A percentile compares a stretch with the other conserved stretches of the same genome.
These are phyloP conservation scores for Watsonalla binaria DNA, from an alignment of 2,888 invertebrate genomes.

Conservation along the genomic window DNA sequence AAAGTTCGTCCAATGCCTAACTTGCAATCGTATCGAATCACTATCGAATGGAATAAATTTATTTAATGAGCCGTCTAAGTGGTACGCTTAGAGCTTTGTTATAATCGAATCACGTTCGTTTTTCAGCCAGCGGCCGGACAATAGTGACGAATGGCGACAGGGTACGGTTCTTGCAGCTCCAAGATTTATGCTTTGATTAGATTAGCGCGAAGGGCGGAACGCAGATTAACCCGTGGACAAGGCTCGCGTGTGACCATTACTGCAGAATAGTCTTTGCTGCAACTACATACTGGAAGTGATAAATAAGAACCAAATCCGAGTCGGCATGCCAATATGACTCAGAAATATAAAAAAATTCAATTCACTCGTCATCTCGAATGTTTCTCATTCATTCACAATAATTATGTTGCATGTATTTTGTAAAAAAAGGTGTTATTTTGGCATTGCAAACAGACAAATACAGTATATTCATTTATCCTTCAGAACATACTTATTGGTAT, in stretches of 20 bases:
- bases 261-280: conserved; percentile 40
- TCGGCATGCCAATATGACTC: not conserved
- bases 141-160: conserved; percentile 58
- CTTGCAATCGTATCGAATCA: conserved; percentile 68
- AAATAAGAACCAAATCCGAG: conserved; percentile 34
- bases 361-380: no score
- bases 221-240: conserved; percentile 31
- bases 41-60: conserved; percentile 60
- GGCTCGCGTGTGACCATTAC: conserved; percentile 50
- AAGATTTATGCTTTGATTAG: conserved; percentile 48
- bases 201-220: conserved; percentile 57
- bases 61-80: conserved; percentile 67
- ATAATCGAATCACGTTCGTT: conserved; percentile 69
- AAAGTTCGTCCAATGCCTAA: conserved; percentile 44
- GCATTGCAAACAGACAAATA: no score
- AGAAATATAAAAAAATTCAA: no score
- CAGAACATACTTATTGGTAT: no score
- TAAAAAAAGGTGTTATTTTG: no score
- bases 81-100: conserved; percentile 58
- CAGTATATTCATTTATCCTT: no score
- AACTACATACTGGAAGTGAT: conserved; percentile 25
- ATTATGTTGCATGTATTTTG: no score
- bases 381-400: no score
- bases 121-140: conserved; percentile 47
- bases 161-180: conserved; percentile 33